Conservation (phyloP, 2,113 vertebrate species). For the Chitala chitala region DNA sequence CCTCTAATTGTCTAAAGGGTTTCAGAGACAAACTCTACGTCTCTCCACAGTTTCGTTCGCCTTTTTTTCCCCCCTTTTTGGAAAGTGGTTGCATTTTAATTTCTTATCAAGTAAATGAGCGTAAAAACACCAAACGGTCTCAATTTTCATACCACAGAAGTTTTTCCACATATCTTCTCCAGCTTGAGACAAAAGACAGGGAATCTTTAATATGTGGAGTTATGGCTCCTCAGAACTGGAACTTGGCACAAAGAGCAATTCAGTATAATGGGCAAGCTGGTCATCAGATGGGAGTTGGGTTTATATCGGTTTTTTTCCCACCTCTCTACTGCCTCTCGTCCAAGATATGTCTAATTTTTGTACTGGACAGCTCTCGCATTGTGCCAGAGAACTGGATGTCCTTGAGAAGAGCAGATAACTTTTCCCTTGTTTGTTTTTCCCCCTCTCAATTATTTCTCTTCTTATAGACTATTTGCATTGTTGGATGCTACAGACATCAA, state of each 20-base stretch:
- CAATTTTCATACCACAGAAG: constrained; percentile 43
- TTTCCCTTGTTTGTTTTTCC: constrained; percentile 44
- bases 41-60: constrained; percentile 31
- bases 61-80: constrained; percentile 37
- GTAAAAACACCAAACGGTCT: constrained; percentile 38
- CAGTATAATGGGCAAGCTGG: constrained; percentile 70
- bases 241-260: constrained; percentile 58
- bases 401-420: constrained; percentile 50
- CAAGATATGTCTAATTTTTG: constrained; percentile 53
- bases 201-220: constrained; percentile 55
- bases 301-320: constrained; percentile 53
- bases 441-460: constrained; percentile 15
- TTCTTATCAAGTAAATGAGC: constrained; percentile 38
- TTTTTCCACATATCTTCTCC: constrained; percentile 30
- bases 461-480: constrained; percentile 51
- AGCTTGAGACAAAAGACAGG: constrained; percentile 42
- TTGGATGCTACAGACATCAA: constrained; percentile 33
- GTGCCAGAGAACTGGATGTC: constrained; percentile 52
- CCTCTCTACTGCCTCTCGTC: constrained; percentile 51
- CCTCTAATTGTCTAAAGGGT: constrained; percentile 52
- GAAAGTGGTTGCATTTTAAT: constrained; percentile 28
- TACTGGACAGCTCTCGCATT: constrained; percentile 52
- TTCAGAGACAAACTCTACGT: constrained; percentile 57
- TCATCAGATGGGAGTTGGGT: constrained; percentile 70
- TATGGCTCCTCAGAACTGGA: constrained; percentile 56